A percentile compares a stretch with the other conserved stretches of the same genome.
Evolutionary conservation across 2,113 vertebrate genomes (phyloP).

Genomic region (Mustela nigripes): DNA sequence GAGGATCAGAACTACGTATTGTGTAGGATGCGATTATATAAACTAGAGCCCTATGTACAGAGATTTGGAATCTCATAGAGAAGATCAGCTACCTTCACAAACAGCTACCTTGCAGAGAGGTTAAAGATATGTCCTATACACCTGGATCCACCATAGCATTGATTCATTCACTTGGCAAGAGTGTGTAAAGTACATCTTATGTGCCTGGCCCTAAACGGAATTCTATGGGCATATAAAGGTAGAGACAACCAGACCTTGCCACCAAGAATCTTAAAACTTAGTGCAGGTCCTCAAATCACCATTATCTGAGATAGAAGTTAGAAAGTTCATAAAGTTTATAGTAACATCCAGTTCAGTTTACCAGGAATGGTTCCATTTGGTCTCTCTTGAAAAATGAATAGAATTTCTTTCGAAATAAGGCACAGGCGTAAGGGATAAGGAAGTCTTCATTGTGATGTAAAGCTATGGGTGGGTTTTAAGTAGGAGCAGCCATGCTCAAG

Average conservation of each 20-base stretch:
- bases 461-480: not conserved
- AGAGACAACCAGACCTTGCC: not conserved
- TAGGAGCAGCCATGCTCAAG: not conserved
- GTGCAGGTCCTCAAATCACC: not conserved
- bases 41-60: not conserved
- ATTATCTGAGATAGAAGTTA: conserved; percentile 19
- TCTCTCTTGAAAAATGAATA: not conserved
- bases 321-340: not conserved
- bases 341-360: conserved; percentile 6
- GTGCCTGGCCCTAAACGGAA: not conserved
- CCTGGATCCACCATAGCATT: not conserved
- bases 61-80: not conserved
- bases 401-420: not conserved
- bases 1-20: not conserved
- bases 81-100: not conserved
- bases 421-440: not conserved
- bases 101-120: not conserved
- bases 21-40: not conserved
- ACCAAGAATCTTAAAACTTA: not conserved
- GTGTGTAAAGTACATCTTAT: not conserved
- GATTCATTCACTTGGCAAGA: not conserved
- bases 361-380: not conserved
- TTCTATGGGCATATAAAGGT: not conserved
- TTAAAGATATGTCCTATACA: not conserved
- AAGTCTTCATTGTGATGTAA: not conserved